phyloP scores from a whole-genome alignment of 2,113 vertebrate species.

The Galbula dea region DNA sequence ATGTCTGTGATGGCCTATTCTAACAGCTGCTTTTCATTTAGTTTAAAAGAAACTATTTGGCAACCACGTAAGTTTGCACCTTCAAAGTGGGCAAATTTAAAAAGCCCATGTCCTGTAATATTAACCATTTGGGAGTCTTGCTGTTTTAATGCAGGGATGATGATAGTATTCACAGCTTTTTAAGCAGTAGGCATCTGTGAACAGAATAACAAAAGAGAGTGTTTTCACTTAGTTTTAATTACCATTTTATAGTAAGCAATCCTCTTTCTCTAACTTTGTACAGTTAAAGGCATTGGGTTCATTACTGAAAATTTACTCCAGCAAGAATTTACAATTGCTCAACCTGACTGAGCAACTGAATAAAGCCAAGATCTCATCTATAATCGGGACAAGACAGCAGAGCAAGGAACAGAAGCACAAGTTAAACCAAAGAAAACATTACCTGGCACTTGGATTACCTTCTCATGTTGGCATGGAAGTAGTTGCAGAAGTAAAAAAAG shows the following conservation, averaged over 20 bases:
- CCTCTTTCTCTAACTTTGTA: neutral
- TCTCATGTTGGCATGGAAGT: neutral
- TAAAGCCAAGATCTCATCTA: neutral
- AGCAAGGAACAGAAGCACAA: neutral
- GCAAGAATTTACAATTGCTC: neutral
- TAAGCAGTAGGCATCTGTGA: neutral
- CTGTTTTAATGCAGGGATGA: neutral
- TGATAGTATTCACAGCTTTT: conserved; percentile 23
- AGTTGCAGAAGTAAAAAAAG: neutral
- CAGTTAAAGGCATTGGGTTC: neutral
- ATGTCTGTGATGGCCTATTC: conserved; percentile 6
- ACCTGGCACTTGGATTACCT: neutral
- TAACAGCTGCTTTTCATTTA: conserved; percentile 60
- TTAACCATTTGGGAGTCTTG: neutral
- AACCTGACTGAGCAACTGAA: neutral
- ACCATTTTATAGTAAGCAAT: neutral
- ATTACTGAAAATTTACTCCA: neutral
- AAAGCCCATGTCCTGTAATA: neutral
- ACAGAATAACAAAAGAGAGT: neutral
- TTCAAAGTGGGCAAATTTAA: conserved; percentile 41
- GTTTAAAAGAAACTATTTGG: conserved; percentile 54
- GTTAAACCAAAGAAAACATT: conserved; percentile 27
- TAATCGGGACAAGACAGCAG: neutral
- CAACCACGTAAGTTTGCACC: conserved; percentile 45
- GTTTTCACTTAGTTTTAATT: conserved; percentile 9